Base-by-base conservation (phyloP, 2,888 invertebrate species). In the Halictus quadricinctus region DNA sequence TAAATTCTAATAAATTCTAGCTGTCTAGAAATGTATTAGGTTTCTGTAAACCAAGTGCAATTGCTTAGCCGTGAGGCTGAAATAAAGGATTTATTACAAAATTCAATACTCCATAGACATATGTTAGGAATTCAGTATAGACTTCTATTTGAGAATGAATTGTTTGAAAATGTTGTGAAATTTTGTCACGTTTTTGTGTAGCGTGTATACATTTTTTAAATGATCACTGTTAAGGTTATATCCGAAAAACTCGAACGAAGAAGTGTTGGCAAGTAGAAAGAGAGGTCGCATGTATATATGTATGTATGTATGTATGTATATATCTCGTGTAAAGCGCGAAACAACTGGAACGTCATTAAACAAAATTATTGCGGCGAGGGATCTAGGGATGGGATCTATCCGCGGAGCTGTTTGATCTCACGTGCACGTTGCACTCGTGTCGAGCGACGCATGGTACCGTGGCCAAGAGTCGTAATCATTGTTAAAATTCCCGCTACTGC, bases 331-430 rank as follows among this genome's bases (percentile, higher is more conserved):
- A 87, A 83, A 78, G 85, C 87, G 85, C 81, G 87, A 89, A 90
- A 85, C 81, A 87, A 89, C 87, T 89, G 90, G 88, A 89, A 87
- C 88, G 85, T 87, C 86, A 89, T 90, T 90, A 89, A 90, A 88
- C 81, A 83, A 88, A 91, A 91, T 91, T 89, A 89, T 88, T 85
- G 85, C 85, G 78, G 87, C 78, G 80, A 88, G 79, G 77, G 78
- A 15, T 70, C 48, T 76, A 76, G 76, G 77, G 72, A 77, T 77
- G 82, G 66, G 72, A 74, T 41, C 21, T 76, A 76, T 85, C 70
- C 72, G 66, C 70, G 73, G 50, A 72, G 48, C 29, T 66, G 58
- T 3, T 80, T 87, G 84, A 84, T 88, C 88, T 87, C 80, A 79
- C 75, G 86, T 79, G 80, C 60, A 21, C 46, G 66, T 72, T 75